A percentile compares a stretch with the other conserved stretches of the same genome.
These are phyloP conservation scores for Metacarcinus magister DNA, from an alignment of 2,888 invertebrate species.

Conservation along the genomic window DNA sequence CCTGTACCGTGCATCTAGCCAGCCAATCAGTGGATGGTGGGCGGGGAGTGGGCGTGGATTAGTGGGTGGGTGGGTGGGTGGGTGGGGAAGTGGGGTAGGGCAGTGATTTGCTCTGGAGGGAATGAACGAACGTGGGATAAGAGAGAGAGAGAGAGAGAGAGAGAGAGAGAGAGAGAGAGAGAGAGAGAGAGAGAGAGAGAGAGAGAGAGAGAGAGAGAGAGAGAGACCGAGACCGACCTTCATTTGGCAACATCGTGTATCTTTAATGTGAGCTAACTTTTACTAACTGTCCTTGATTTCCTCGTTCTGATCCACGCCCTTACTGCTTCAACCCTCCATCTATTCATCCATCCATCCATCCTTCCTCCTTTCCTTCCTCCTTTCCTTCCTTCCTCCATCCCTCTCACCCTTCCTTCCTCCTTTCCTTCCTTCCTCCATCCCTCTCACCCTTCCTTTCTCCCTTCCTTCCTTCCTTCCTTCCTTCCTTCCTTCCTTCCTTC, in stretches of 20 bases:
- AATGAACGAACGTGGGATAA: not conserved
- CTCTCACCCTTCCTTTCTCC: not conserved
- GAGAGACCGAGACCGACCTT: not conserved
- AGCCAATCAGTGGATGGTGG: not conserved
- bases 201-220: constrained; percentile 10
- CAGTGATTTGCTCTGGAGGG: not conserved
- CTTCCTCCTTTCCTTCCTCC: no score
- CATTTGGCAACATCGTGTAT: no score
- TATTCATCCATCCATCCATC: no score
- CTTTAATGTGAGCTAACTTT: no score
- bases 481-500: no score
- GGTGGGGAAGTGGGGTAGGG: not conserved
- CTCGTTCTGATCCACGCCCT: no score
- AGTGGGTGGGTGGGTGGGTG: not conserved
- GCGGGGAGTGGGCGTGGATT: not conserved
- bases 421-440: not conserved
- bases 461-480: no score
- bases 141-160: not conserved
- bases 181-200: constrained; percentile 26
- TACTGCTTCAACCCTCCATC: no score
- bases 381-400: no score
- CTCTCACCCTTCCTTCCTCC: no score
- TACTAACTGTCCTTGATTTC: no score
- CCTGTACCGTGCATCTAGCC: not conserved
- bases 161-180: constrained; percentile 14